Percentiles rank a stretch among this genome's conserved stretches.
Evolutionary conservation across 2,888 invertebrate genomes (phyloP).

Genomic region (Stomorhina lunata): DNA sequence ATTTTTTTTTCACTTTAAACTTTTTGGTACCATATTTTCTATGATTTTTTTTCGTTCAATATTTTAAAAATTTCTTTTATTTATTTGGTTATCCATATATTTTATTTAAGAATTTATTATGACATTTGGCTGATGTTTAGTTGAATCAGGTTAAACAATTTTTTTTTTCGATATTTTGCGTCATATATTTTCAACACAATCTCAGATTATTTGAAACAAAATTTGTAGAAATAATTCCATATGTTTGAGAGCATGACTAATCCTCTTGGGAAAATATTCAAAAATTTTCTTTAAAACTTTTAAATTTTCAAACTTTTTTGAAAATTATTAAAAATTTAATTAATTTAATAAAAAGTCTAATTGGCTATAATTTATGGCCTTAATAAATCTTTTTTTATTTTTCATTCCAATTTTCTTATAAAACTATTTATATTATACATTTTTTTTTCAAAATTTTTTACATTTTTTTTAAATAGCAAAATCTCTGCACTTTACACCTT

Average conservation of each 20-base stretch:
- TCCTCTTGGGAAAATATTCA: too few relatives aligned
- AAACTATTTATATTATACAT: constrained; percentile 2
- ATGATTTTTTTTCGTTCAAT: background rate
- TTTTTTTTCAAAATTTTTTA: constrained; percentile 39
- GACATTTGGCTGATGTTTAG: constrained; percentile 26
- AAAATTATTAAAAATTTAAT: too few relatives aligned
- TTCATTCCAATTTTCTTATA: background rate
- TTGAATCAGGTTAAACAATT: constrained; percentile 1
- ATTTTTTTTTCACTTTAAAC: background rate
- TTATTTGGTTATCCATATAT: constrained; percentile 11
- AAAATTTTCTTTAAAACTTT: too few relatives aligned
- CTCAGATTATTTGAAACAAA: background rate
- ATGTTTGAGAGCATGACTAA: too few relatives aligned
- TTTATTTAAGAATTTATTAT: constrained; percentile 39
- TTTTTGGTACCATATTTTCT: background rate
- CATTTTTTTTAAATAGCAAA: constrained; percentile 16
- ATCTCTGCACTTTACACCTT: background rate
- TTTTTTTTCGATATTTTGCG: background rate
- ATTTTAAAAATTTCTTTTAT: constrained; percentile 21
- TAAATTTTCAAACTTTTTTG: too few relatives aligned
- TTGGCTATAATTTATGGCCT: background rate
- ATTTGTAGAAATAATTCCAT: too few relatives aligned
- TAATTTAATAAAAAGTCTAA: too few relatives aligned
- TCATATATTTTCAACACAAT: constrained; percentile 13
- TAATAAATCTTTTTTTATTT: background rate